phyloP scores from a whole-genome alignment of 2,888 invertebrate genomes.

The Opisthograptis luteolata region DNA sequence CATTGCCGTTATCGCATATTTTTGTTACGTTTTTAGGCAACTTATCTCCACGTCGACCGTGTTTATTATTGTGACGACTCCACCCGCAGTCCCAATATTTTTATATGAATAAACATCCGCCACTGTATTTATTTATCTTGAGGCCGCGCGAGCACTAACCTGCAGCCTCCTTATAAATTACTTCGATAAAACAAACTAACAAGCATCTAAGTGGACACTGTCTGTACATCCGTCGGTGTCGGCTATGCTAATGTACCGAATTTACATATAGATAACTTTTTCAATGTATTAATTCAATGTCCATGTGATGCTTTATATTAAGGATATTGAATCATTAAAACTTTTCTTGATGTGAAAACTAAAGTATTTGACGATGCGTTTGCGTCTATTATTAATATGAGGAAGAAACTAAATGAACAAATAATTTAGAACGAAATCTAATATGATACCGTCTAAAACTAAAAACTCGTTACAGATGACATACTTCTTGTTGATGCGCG shows the following conservation, averaged over 20 bases:
- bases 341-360: no score
- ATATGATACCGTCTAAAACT: not conserved
- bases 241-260: conserved; percentile 21
- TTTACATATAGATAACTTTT: conserved; percentile 32
- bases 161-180: conserved; percentile 41
- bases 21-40: conserved; percentile 32
- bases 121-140: conserved; percentile 45
- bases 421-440: not conserved
- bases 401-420: not conserved
- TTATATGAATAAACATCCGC: conserved; percentile 44
- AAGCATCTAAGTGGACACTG: conserved; percentile 28
- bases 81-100: conserved; percentile 34
- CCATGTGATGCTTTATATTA: conserved; percentile 3
- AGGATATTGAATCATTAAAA: not conserved
- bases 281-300: conserved; percentile 13
- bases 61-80: conserved; percentile 36
- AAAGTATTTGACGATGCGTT: no score
- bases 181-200: conserved; percentile 44
- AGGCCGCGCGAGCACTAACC: conserved; percentile 50
- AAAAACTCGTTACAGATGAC: conserved; percentile 8
- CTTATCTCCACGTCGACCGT: conserved; percentile 14
- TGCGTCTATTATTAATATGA: not conserved
- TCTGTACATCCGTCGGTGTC: conserved; percentile 25
- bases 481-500: conserved; percentile 22
- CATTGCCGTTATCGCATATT: conserved; percentile 35